These are phyloP conservation scores for Hyaena hyaena DNA, from an alignment of 2,113 vertebrate genomes.

Conservation along the genomic window DNA sequence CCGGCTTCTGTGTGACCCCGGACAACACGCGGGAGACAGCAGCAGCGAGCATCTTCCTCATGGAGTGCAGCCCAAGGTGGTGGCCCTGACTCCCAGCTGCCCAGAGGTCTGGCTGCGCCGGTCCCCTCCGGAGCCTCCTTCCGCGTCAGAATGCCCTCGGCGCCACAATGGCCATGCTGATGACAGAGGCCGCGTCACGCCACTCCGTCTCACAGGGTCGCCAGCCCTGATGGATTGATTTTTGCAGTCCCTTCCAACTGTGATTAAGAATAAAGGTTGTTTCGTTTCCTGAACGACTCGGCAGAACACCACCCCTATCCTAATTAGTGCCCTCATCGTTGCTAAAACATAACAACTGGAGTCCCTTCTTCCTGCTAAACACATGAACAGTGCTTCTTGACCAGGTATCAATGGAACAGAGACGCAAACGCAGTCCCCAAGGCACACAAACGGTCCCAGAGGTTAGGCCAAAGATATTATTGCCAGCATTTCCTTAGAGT, in stretches of 20 bases:
- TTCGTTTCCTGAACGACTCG: not conserved
- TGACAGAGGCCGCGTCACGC: not conserved
- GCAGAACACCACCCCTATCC: not conserved
- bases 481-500: not conserved
- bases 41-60: constrained; percentile 17
- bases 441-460: not conserved
- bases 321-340: not conserved
- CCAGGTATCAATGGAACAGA: not conserved
- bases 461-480: not conserved
- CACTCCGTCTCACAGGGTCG: accelerated
- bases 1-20: not conserved
- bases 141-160: accelerated
- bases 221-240: too few relatives aligned
- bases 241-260: not conserved
- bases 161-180: not conserved
- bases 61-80: accelerated
- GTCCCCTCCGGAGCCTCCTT: accelerated
- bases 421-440: not conserved
- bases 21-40: not conserved
- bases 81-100: accelerated
- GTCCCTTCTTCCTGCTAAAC: not conserved
- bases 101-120: accelerated
- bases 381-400: not conserved
- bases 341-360: not conserved
- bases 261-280: not conserved